A percentile compares a stretch with the other conserved stretches of the same genome.
These are phyloP conservation scores for Theretra japonica DNA, from an alignment of 2,888 invertebrate species.

Conservation along the genomic window DNA sequence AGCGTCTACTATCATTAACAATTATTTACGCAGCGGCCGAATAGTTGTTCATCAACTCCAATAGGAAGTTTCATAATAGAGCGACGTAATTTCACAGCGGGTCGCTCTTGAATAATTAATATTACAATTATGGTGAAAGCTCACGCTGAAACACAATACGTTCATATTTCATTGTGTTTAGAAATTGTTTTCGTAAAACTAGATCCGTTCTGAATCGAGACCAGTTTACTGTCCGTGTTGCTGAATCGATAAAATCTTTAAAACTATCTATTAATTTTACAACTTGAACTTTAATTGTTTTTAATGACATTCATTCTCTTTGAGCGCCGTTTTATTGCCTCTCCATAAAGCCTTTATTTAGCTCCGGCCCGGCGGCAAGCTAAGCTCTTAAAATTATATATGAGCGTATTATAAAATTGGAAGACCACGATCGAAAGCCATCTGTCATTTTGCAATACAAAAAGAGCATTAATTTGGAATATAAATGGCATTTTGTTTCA, in stretches of 20 bases:
- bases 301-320: constrained; percentile 26
- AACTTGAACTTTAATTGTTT: constrained; percentile 26
- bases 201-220: constrained; percentile 21
- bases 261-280: constrained; percentile 25
- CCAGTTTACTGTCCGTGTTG: constrained; percentile 26
- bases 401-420: constrained; percentile 26
- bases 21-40: constrained; percentile 43
- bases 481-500: constrained; percentile 6
- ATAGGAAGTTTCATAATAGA: constrained; percentile 47
- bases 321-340: constrained; percentile 19
- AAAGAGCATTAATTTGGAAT: neutral
- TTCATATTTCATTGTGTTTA: constrained; percentile 36
- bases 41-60: constrained; percentile 39
- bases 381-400: constrained; percentile 26
- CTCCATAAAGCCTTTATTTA: constrained; percentile 25
- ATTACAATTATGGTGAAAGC: constrained; percentile 61
- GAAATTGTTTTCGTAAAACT: constrained; percentile 27
- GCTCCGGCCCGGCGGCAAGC: constrained; percentile 14
- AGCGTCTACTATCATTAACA: constrained; percentile 26
- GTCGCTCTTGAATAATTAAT: constrained; percentile 63
- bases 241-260: constrained; percentile 26
- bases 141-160: constrained; percentile 43
- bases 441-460: constrained; percentile 15
- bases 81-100: constrained; percentile 54
- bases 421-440: constrained; percentile 9